phyloP scores from a whole-genome alignment of 1,140 invertebrate species.

The Drosophila chauvacae region DNA sequence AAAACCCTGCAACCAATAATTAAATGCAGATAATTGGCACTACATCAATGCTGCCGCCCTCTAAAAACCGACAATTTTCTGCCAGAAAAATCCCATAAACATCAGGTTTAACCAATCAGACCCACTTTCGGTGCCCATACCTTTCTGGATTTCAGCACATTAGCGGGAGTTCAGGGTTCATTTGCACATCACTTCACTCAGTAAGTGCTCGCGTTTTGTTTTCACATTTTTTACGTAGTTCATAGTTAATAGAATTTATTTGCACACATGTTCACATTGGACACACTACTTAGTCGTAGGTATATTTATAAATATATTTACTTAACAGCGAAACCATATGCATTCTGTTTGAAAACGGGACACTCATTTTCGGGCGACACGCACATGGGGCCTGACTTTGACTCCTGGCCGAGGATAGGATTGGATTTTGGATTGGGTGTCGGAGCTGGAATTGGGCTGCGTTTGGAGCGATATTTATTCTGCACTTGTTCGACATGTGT shows the following conservation, averaged over 20 bases:
- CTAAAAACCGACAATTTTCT: not conserved
- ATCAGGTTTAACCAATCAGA: not conserved
- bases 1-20: not conserved
- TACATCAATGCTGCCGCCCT: not conserved
- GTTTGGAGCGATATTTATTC: slow-evolving; percentile 64
- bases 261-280: slow-evolving; percentile 79
- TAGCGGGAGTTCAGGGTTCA: slow-evolving; percentile 12
- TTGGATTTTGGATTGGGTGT: slow-evolving; percentile 25
- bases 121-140: slow-evolving; percentile 1
- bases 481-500: slow-evolving; percentile 71
- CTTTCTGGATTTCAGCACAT: slow-evolving; percentile 7
- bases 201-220: slow-evolving; percentile 47
- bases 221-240: slow-evolving; percentile 31
- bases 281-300: slow-evolving; percentile 46
- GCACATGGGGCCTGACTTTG: slow-evolving; percentile 49
- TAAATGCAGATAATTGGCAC: not conserved
- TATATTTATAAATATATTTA: slow-evolving; percentile 60
- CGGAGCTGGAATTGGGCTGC: slow-evolving; percentile 37
- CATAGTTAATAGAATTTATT: slow-evolving; percentile 71
- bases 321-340: slow-evolving; percentile 66
- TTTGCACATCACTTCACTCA: slow-evolving; percentile 48
- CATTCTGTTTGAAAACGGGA: slow-evolving; percentile 60
- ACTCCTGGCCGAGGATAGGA: slow-evolving; percentile 47
- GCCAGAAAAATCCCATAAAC: slow-evolving; percentile 1
- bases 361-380: slow-evolving; percentile 46